Evolutionary conservation across 1,140 invertebrate genomes (phyloP).

Genomic region (Drosophila mojavensis): DNA sequence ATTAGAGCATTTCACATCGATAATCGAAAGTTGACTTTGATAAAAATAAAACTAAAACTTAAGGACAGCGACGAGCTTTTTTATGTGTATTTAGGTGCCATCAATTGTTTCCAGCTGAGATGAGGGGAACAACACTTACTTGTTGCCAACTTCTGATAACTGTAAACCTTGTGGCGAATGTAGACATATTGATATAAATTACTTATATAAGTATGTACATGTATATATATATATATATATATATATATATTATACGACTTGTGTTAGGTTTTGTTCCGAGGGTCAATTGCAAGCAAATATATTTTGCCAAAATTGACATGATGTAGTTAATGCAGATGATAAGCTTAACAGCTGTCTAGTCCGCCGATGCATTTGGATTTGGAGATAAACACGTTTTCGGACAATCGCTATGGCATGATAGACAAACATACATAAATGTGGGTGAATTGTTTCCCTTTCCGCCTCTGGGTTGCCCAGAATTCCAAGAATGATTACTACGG

Average conservation of each 20-base stretch:
- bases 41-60: neutral
- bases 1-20: conserved; percentile 27
- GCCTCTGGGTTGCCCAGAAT: conserved; percentile 18
- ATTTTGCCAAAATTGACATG: conserved; percentile 1
- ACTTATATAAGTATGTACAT: too few relatives aligned
- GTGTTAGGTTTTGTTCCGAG: neutral
- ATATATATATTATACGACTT: conserved; percentile 6
- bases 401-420: neutral
- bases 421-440: conserved; percentile 9
- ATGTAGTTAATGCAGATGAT: conserved; percentile 6
- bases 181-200: conserved; percentile 1
- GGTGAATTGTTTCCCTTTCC: conserved; percentile 6
- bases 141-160: conserved; percentile 57
- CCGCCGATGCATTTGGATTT: conserved; percentile 4
- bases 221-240: too few relatives aligned
- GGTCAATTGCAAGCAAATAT: conserved; percentile 9
- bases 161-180: conserved; percentile 10
- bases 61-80: conserved; percentile 1
- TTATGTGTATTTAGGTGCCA: neutral
- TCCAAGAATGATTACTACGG: conserved; percentile 33
- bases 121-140: conserved; percentile 10
- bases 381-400: conserved; percentile 15
- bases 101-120: conserved; percentile 22
- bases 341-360: conserved; percentile 15
- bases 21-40: conserved; percentile 10